Evolutionary conservation across 2,797 vertebrate species (phyloP).

Genomic region (Triplophysa yarkandensis): DNA sequence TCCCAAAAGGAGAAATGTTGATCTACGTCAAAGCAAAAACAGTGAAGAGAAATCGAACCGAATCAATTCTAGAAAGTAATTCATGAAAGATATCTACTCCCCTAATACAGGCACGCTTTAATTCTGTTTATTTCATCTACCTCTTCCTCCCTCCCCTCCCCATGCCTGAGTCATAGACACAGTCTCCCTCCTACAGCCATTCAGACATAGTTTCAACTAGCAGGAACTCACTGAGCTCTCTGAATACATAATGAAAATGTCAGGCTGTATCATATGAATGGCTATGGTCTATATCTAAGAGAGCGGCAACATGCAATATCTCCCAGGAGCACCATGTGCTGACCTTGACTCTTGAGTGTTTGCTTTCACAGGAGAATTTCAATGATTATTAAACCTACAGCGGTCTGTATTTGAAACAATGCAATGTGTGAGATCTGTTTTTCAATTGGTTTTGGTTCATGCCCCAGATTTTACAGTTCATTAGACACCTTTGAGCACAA

Average conservation of each 20-base stretch:
- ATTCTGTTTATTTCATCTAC: background rate
- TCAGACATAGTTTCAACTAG: conserved; percentile 30
- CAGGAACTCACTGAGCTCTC: conserved; percentile 24
- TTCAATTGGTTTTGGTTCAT: background rate
- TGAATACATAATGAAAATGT: conserved; percentile 32
- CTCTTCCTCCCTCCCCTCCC: conserved; percentile 15
- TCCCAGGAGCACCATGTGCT: background rate
- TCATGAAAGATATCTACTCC: no score
- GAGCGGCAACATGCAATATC: background rate
- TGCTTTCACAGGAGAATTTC: background rate
- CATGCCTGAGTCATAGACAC: conserved; percentile 38
- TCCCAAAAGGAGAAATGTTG: background rate
- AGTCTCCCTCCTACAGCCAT: conserved; percentile 33
- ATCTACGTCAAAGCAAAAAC: background rate
- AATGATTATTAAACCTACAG: background rate
- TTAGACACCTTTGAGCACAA: no score
- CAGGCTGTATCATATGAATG: background rate
- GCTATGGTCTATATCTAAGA: background rate
- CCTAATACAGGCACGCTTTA: background rate
- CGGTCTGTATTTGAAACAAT: background rate
- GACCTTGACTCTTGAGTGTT: conserved; percentile 17
- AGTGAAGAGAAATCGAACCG: background rate
- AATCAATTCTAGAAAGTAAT: no score
- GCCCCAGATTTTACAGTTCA: background rate
- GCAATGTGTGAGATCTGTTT: background rate